Evolutionary conservation across 1,140 invertebrate genomes (phyloP).

Genomic region (Drosophila serrata): DNA sequence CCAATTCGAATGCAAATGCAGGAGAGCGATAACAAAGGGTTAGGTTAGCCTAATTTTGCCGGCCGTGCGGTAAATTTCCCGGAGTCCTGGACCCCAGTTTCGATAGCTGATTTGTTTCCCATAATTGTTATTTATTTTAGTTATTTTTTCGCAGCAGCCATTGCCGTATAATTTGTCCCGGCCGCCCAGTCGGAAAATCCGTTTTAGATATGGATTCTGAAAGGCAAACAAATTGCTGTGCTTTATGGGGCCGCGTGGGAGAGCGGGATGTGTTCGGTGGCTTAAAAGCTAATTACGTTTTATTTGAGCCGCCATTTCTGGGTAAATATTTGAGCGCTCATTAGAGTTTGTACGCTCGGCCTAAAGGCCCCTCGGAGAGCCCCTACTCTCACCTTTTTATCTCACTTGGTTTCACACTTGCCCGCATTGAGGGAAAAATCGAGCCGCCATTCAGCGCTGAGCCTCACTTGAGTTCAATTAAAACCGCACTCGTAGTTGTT

Average conservation of each 20-base stretch:
- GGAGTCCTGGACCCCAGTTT: neutral
- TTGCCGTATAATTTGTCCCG: slow-evolving; percentile 59
- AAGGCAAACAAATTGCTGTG: slow-evolving; percentile 20
- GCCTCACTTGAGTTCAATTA: slow-evolving; percentile 80
- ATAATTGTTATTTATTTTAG: slow-evolving; percentile 70
- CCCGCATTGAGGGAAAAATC: slow-evolving; percentile 56
- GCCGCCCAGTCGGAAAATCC: slow-evolving; percentile 35
- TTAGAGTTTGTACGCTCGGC: slow-evolving; percentile 32
- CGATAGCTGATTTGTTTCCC: slow-evolving; percentile 52
- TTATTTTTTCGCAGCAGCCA: slow-evolving; percentile 45
- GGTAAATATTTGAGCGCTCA: slow-evolving; percentile 63
- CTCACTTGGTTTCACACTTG: slow-evolving; percentile 52
- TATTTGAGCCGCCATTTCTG: slow-evolving; percentile 36
- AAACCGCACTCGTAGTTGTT: slow-evolving; percentile 79
- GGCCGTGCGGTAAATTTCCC: slow-evolving; percentile 32
- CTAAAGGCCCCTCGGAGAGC: neutral
- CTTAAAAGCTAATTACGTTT: slow-evolving; percentile 69
- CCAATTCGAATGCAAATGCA: slow-evolving; percentile 65
- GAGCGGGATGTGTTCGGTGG: slow-evolving; percentile 20
- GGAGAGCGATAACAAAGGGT: slow-evolving; percentile 48
- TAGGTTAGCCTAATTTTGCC: slow-evolving; percentile 43
- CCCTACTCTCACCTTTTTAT: neutral
- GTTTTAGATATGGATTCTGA: slow-evolving; percentile 25
- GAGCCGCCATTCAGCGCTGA: slow-evolving; percentile 36
- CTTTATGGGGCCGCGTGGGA: slow-evolving; percentile 2